Percentiles rank a stretch among this genome's conserved stretches.
Conservation (phyloP, 2,797 vertebrate genomes). For the Centroberyx gerrardi region DNA sequence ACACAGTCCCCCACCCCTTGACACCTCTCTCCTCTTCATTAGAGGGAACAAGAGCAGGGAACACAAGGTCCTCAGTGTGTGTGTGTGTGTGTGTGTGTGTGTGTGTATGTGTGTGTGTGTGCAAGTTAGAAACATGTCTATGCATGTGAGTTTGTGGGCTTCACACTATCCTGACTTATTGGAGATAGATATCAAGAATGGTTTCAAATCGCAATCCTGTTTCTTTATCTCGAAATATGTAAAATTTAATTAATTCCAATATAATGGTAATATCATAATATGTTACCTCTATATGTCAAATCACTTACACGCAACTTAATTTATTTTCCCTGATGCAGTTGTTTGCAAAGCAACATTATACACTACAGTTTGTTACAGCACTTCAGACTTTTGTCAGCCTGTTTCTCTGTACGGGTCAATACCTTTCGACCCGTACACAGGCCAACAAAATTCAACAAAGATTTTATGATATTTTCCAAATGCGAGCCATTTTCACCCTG, state of each 20-base stretch:
- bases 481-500: constrained; percentile 26
- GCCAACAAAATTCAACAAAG: constrained; percentile 11
- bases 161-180: constrained; percentile 26
- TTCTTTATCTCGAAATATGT: constrained; percentile 28
- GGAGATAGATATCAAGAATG: constrained; percentile 45
- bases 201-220: constrained; percentile 39
- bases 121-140: neutral
- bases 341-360: neutral
- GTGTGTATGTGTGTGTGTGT: constrained; percentile 22
- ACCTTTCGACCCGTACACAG: neutral
- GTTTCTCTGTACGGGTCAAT: constrained; percentile 21
- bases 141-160: constrained; percentile 22
- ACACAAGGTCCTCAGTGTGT: constrained; percentile 19
- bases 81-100: constrained; percentile 9
- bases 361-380: constrained; percentile 30
- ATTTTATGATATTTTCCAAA: constrained; percentile 17
- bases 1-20: constrained; percentile 16
- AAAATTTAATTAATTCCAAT: constrained; percentile 26
- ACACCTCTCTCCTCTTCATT: too few species aligned
- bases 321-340: constrained; percentile 11
- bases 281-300: neutral
- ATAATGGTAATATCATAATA: neutral
- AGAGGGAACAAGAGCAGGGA: too few species aligned
- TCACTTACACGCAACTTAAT: constrained; percentile 30
- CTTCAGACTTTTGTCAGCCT: constrained; percentile 28